Conservation (phyloP, 1,140 invertebrate species). For the Cheumatopsyche charites region DNA sequence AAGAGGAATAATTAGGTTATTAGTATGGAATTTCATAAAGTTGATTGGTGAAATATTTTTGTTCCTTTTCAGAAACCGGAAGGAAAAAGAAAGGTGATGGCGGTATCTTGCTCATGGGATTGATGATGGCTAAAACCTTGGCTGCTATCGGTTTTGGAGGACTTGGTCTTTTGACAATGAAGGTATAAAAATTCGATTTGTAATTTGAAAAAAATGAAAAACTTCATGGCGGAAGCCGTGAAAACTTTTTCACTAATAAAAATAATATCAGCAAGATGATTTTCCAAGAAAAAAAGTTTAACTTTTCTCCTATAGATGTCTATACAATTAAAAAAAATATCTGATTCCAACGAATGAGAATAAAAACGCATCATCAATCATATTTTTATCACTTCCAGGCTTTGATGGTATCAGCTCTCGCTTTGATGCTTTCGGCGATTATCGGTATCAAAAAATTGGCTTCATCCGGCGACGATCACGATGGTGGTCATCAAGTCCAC, state of each 20-base stretch:
- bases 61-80: constrained; percentile 56
- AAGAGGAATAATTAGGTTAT: background rate
- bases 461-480: constrained; percentile 66
- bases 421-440: constrained; percentile 73
- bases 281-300: too few relatives aligned
- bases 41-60: constrained; percentile 5
- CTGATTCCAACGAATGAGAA: background rate
- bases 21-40: background rate
- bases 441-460: constrained; percentile 74
- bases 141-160: constrained; percentile 74
- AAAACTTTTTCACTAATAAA: too few relatives aligned
- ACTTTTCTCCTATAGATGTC: too few relatives aligned
- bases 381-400: constrained; percentile 52
- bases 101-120: constrained; percentile 65
- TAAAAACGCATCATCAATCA: background rate
- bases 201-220: too few relatives aligned
- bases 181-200: constrained; percentile 55
- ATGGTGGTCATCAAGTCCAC: constrained; percentile 71
- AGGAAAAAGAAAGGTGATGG: constrained; percentile 64
- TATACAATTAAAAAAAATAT: background rate
- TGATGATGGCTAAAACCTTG: constrained; percentile 75
- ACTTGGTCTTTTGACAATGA: constrained; percentile 74
- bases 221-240: too few relatives aligned
- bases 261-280: too few relatives aligned
- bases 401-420: constrained; percentile 68